These are phyloP conservation scores for Arrhamphus sclerolepis DNA, from an alignment of 2,797 vertebrate species.

Conservation along the genomic window DNA sequence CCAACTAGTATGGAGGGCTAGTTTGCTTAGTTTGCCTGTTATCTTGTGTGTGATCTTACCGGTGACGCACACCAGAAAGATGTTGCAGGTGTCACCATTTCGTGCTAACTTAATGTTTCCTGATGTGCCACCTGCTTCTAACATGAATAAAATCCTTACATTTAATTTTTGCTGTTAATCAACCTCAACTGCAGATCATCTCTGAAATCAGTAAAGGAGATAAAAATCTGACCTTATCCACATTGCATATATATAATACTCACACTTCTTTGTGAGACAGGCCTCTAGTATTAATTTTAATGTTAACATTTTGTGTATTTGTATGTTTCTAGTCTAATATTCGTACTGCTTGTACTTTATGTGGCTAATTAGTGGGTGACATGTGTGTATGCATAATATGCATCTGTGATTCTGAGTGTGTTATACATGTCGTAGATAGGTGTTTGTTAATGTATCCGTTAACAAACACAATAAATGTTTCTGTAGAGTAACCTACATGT, in stretches of 20 bases:
- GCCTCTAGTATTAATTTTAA: slow-evolving; percentile 19
- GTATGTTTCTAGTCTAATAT: slow-evolving; percentile 4
- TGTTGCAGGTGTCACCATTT: too few relatives aligned
- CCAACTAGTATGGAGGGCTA: too few relatives aligned
- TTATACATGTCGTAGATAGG: not conserved
- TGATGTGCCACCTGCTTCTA: slow-evolving; percentile 1
- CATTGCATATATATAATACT: too few relatives aligned
- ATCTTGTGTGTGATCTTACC: too few relatives aligned
- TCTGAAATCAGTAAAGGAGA: slow-evolving; percentile 5
- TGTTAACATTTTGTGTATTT: slow-evolving; percentile 3
- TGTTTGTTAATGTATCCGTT: not conserved
- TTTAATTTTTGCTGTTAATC: not conserved
- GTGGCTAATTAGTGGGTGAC: not conserved
- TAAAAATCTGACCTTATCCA: too few relatives aligned
- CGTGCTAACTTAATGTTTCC: not conserved
- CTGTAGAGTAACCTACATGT: not conserved
- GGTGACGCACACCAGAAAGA: too few relatives aligned
- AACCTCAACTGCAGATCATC: not conserved
- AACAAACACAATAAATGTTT: not conserved
- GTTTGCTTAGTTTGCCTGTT: too few relatives aligned
- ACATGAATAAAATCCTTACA: not conserved
- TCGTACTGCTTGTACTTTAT: not conserved
- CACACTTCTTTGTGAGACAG: slow-evolving; percentile 48
- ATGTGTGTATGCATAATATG: not conserved
- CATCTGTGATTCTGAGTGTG: not conserved